Percentiles rank a stretch among this genome's conserved stretches.
These are phyloP conservation scores for Nudaria mundana DNA, from an alignment of 2,888 invertebrate species.

Conservation along the genomic window DNA sequence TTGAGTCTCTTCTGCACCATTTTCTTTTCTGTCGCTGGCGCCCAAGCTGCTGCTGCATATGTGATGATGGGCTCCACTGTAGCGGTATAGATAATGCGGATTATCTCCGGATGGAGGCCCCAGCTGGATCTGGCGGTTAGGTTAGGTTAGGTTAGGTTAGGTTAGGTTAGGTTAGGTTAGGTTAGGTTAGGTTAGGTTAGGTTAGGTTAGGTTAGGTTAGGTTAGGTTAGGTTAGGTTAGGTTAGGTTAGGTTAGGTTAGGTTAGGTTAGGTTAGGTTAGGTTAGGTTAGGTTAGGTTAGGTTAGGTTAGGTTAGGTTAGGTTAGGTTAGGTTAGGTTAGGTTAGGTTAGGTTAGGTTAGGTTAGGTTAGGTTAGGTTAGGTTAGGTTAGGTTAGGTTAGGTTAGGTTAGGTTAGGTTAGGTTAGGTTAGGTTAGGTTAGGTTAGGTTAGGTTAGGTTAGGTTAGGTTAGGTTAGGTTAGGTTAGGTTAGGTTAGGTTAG, in stretches of 20 bases:
- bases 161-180: constrained; percentile 6
- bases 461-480: constrained; percentile 18
- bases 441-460: constrained; percentile 25
- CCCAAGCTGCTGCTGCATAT: too few species aligned
- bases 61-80: neutral
- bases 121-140: neutral
- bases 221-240: constrained; percentile 6
- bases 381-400: constrained; percentile 12
- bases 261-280: constrained; percentile 8
- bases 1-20: too few species aligned
- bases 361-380: constrained; percentile 17
- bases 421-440: constrained; percentile 26
- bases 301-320: constrained; percentile 20
- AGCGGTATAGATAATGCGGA: neutral
- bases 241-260: constrained; percentile 8
- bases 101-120: constrained; percentile 4
- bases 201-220: constrained; percentile 1
- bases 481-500: constrained; percentile 24
- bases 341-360: constrained; percentile 19
- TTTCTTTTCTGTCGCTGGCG: too few species aligned
- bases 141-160: constrained; percentile 3
- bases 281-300: constrained; percentile 17
- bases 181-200: constrained; percentile 11
- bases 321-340: constrained; percentile 23
- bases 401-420: constrained; percentile 23